A percentile compares a stretch with the other conserved stretches of the same genome.
phyloP scores from a whole-genome alignment of 2,113 vertebrate species.

The Paradoxurus hermaphroditus region DNA sequence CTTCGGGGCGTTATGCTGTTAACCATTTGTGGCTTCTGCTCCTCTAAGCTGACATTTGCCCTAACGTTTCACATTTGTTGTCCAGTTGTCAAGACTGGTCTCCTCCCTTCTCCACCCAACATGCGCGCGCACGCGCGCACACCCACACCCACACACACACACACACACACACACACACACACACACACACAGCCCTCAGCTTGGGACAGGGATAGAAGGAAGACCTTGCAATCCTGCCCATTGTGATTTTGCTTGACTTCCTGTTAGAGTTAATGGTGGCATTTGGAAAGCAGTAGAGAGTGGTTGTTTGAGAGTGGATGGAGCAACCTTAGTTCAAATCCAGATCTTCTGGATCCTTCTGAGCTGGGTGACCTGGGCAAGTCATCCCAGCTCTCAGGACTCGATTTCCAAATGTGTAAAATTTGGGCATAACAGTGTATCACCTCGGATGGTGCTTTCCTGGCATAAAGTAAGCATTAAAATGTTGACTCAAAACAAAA shows the following conservation, averaged over 20 bases:
- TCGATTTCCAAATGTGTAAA: background rate
- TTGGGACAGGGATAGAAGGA: background rate
- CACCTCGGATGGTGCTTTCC: background rate
- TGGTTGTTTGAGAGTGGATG: background rate
- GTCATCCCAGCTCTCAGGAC: background rate
- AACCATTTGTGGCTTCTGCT: slow-evolving; percentile 45
- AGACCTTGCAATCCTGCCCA: background rate
- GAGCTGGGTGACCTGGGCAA: background rate
- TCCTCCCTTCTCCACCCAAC: too few relatives aligned
- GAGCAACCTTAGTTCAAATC: background rate
- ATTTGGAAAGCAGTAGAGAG: background rate
- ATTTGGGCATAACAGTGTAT: background rate
- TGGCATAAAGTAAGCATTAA: background rate
- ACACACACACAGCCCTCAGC: background rate
- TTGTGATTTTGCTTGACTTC: slow-evolving; percentile 28
- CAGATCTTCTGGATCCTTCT: background rate
- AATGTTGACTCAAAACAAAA: background rate
- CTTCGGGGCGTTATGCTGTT: slow-evolving; percentile 47
- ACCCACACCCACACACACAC: background rate
- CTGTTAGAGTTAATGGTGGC: background rate
- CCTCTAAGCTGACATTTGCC: slow-evolving; percentile 15
- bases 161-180: background rate
- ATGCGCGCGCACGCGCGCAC: too few relatives aligned
- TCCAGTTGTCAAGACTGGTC: background rate
- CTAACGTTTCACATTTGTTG: background rate